Percentiles rank a stretch among this genome's conserved stretches.
Evolutionary conservation across 2,797 vertebrate species (phyloP).

Genomic region (Poecile montanus): DNA sequence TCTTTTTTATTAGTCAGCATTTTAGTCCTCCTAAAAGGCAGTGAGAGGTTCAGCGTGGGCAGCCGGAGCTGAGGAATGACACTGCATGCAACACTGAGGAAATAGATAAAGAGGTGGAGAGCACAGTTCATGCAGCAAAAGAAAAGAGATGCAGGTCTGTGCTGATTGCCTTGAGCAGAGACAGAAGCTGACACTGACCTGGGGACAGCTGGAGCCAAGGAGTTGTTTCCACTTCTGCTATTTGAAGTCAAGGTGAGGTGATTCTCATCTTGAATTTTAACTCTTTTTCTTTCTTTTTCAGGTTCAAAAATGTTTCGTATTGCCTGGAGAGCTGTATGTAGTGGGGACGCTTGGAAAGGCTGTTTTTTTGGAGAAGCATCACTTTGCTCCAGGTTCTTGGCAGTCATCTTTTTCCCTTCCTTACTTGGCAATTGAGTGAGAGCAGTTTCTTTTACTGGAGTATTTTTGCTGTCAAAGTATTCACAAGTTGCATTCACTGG

Average conservation of each 20-base stretch:
- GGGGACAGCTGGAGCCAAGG: conserved; percentile 55
- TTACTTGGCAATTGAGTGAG: neutral
- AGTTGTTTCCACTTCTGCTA: conserved; percentile 53
- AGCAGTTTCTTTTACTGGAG: neutral
- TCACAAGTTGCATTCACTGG: conserved; percentile 67
- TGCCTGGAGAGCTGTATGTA: neutral
- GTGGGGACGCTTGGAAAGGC: neutral
- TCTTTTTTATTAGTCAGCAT: conserved; percentile 44
- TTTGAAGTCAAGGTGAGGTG: neutral
- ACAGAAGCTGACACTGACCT: conserved; percentile 84
- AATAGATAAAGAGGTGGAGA: conserved; percentile 72
- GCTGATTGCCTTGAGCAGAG: conserved; percentile 54
- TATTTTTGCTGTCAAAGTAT: neutral
- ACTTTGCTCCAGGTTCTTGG: neutral
- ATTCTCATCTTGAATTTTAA: conserved; percentile 75
- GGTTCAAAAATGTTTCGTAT: neutral
- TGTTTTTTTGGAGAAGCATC: neutral
- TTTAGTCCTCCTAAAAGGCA: conserved; percentile 68
- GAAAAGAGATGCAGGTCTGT: conserved; percentile 73
- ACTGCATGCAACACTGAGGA: conserved; percentile 77
- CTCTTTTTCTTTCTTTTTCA: conserved; percentile 75
- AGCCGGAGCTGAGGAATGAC: conserved; percentile 69
- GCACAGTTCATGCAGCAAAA: conserved; percentile 76
- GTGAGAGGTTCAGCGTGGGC: conserved; percentile 65
- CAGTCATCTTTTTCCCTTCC: conserved; percentile 6